Evolutionary conservation across 2,888 invertebrate genomes (phyloP).

Genomic region (Cerastis rubricosa): DNA sequence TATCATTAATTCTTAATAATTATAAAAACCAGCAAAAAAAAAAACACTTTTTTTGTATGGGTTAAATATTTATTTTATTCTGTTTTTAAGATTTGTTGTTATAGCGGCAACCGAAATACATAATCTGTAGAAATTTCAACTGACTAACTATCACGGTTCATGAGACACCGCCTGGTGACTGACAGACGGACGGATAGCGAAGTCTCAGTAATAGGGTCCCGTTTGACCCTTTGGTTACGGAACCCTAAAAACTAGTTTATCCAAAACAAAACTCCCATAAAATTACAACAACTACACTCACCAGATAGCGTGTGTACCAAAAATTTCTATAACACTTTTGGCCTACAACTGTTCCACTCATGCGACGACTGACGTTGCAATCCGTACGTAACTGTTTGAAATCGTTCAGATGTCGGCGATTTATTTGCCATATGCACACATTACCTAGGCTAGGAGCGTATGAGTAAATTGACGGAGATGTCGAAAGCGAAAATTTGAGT

Average conservation of each 20-base stretch:
- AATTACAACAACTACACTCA: neutral
- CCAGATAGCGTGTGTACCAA: conserved; percentile 45
- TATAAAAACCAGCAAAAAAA: too few relatives aligned
- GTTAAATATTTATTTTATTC: too few relatives aligned
- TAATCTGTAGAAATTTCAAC: too few relatives aligned
- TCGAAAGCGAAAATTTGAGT: conserved; percentile 65
- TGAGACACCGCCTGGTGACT: too few relatives aligned
- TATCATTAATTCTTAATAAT: too few relatives aligned
- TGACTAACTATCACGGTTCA: too few relatives aligned
- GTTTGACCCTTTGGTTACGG: too few relatives aligned
- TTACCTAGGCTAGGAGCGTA: conserved; percentile 56
- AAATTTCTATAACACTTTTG: conserved; percentile 29
- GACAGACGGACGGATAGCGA: too few relatives aligned
- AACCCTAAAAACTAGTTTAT: neutral
- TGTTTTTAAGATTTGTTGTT: too few relatives aligned
- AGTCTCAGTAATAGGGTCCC: too few relatives aligned
- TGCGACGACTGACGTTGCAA: conserved; percentile 65
- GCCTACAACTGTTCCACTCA: conserved; percentile 33
- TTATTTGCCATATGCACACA: conserved; percentile 83
- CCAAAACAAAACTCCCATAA: conserved; percentile 12
- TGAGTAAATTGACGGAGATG: conserved; percentile 67
- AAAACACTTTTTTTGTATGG: too few relatives aligned
- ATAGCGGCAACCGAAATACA: too few relatives aligned
- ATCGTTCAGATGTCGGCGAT: conserved; percentile 76
- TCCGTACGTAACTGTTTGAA: conserved; percentile 75